Conservation (phyloP, 30 jellyfish, hydroid and myxozoan species). For the Aurelia aurita complex sp. Pacific region DNA sequence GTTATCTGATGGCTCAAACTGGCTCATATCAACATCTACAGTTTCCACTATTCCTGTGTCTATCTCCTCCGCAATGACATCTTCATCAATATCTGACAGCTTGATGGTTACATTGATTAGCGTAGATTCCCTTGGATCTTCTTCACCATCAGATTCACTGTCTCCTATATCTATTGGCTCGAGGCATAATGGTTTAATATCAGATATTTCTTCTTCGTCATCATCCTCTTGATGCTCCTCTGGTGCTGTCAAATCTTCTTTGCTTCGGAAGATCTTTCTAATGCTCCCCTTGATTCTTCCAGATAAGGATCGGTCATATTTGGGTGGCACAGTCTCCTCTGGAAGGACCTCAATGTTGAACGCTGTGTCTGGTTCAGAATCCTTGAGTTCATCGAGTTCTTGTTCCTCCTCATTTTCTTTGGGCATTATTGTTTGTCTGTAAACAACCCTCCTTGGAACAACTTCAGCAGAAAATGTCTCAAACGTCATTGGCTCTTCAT, state of each 20-base stretch:
- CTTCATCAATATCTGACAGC: not conserved
- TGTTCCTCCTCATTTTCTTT: not conserved
- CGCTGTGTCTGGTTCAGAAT: not conserved
- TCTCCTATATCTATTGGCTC: conserved; percentile 2
- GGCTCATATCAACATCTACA: not conserved
- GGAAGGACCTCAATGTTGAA: not conserved
- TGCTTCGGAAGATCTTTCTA: not conserved
- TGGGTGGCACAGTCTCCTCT: conserved; percentile 5
- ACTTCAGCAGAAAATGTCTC: conserved; percentile 3
- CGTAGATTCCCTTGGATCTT: not conserved
- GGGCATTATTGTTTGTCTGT: conserved; percentile 8
- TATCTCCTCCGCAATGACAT: not conserved
- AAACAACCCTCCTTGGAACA: conserved; percentile 9
- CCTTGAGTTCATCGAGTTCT: not conserved
- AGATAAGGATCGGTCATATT: not conserved
- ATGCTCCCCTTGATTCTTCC: not conserved
- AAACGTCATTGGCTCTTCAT: not conserved
- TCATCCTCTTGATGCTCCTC: not conserved
- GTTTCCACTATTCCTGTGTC: conserved; percentile 2
- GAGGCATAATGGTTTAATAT: not conserved
- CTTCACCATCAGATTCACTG: not conserved
- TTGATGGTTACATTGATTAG: not conserved
- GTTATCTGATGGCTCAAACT: not conserved
- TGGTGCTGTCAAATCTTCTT: too few species aligned
- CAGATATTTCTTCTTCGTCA: conserved; percentile 14